Percentiles rank a stretch among this genome's conserved stretches.
phyloP scores from a whole-genome alignment of 2,888 invertebrate genomes.

The Leucophora obtusa region DNA sequence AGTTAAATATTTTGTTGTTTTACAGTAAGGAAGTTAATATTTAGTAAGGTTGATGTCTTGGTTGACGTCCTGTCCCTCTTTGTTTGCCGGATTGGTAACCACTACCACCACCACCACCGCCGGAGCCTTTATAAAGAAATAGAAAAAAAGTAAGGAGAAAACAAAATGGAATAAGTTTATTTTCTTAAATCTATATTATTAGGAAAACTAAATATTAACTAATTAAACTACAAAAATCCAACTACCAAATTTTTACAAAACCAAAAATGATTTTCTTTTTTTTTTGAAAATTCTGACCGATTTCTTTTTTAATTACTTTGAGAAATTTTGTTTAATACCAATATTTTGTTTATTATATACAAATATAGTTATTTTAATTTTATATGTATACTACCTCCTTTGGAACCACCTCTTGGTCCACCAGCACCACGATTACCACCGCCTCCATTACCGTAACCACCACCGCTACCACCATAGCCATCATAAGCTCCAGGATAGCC shows the following conservation, averaged over 20 bases:
- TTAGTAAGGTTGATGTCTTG: conserved; percentile 93
- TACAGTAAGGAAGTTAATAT: conserved; percentile 55
- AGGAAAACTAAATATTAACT: conserved; percentile 52
- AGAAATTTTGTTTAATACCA: conserved; percentile 43
- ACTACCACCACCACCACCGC: conserved; percentile 66
- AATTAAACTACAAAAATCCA: conserved; percentile 52
- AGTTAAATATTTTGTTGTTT: conserved; percentile 52
- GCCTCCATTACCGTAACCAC: conserved; percentile 91
- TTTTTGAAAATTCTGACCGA: conserved; percentile 59
- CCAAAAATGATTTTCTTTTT: conserved; percentile 47
- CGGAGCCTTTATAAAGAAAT: conserved; percentile 68
- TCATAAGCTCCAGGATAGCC: conserved; percentile 77
- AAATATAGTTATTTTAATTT: conserved; percentile 50
- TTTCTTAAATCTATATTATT: neutral
- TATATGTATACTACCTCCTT: conserved; percentile 81
- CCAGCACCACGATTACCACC: conserved; percentile 88
- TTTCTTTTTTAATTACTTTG: conserved; percentile 30
- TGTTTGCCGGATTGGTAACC: conserved; percentile 90
- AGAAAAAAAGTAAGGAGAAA: neutral
- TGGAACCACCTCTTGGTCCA: conserved; percentile 90
- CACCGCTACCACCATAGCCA: conserved; percentile 92
- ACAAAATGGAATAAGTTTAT: conserved; percentile 1
- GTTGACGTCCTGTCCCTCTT: conserved; percentile 89
- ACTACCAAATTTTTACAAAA: conserved; percentile 50
- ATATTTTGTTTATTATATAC: conserved; percentile 44